phyloP scores from a whole-genome alignment of 2,888 invertebrate genomes.

The Cantharis lateralis region DNA sequence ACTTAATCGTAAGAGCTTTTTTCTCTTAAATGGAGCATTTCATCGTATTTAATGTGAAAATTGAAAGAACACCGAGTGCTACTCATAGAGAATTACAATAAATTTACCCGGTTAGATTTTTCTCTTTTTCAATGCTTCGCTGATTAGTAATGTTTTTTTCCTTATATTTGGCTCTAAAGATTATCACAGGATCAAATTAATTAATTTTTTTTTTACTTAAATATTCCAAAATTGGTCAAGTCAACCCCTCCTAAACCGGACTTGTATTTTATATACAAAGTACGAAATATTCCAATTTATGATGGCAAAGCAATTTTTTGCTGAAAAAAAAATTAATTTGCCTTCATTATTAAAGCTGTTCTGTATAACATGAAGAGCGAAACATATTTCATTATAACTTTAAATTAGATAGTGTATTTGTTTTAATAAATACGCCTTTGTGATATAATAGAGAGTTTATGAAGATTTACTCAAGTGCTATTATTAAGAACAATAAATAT shows the following conservation, averaged over 20 bases:
- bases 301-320: too few species aligned
- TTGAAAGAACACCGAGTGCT: neutral
- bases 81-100: neutral
- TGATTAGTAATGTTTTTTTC: neutral
- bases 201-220: too few species aligned
- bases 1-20: neutral
- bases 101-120: neutral
- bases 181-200: too few species aligned
- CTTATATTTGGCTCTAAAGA: too few species aligned
- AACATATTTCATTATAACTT: neutral
- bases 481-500: neutral
- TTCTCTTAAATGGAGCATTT: neutral
- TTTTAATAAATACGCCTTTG: neutral
- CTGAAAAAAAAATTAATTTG: neutral
- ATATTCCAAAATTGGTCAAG: too few species aligned
- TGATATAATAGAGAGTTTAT: neutral
- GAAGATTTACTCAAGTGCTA: neutral
- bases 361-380: neutral
- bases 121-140: neutral
- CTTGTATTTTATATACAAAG: too few species aligned
- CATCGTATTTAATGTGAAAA: neutral
- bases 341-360: neutral
- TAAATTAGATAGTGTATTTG: neutral
- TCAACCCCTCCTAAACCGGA: too few species aligned
- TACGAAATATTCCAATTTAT: too few species aligned